Percentiles rank a stretch among this genome's conserved stretches.
Evolutionary conservation across 2,888 invertebrate species (phyloP).

Genomic region (Noctua pronuba): DNA sequence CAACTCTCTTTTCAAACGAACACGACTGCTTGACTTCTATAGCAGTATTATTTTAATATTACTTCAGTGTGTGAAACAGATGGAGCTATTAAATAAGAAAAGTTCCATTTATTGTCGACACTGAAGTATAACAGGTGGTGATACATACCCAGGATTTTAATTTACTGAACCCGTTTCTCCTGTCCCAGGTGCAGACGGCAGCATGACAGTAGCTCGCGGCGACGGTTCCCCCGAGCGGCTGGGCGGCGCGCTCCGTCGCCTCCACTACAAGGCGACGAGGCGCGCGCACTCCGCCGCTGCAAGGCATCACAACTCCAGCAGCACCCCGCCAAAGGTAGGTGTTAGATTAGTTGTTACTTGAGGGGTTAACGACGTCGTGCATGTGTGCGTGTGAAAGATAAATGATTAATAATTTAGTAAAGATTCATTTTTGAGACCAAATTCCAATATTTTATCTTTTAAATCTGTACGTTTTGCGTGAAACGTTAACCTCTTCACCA

Average conservation of each 20-base stretch:
- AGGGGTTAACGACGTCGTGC: not conserved
- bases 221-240: slow-evolving; percentile 87
- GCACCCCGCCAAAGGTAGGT: slow-evolving; percentile 81
- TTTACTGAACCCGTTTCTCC: not conserved
- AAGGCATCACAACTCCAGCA: slow-evolving; percentile 74
- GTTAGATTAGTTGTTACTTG: not conserved
- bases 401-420: not conserved
- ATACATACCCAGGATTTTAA: not conserved
- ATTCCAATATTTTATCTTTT: not conserved
- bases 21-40: not conserved
- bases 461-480: not conserved
- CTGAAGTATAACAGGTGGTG: not conserved
- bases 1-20: not conserved
- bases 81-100: not conserved
- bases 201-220: slow-evolving; percentile 87
- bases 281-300: slow-evolving; percentile 86
- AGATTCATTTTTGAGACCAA: not conserved
- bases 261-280: slow-evolving; percentile 92
- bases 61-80: not conserved
- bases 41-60: not conserved
- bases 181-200: slow-evolving; percentile 85
- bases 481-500: not conserved
- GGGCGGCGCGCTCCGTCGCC: slow-evolving; percentile 91
- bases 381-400: not conserved
- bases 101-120: not conserved